Conservation (phyloP, 2,797 vertebrate species). For the Aphelocoma californica region DNA sequence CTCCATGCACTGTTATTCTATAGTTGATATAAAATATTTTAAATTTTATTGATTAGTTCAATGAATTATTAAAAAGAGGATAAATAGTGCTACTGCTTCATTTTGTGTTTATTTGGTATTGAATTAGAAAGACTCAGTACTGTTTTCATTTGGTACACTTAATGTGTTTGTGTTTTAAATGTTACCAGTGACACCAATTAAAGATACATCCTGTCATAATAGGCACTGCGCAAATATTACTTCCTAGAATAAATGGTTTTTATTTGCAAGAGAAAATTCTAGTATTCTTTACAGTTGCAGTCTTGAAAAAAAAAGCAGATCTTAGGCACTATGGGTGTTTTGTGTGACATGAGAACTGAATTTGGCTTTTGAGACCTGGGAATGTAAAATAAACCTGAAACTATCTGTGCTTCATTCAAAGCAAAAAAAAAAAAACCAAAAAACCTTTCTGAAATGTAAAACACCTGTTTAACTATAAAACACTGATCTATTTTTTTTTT, state of each 20-base stretch:
- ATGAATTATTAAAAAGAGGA: neutral
- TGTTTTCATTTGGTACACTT: neutral
- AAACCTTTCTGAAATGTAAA: neutral
- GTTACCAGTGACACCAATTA: constrained; percentile 21
- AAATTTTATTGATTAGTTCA: neutral
- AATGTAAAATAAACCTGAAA: neutral
- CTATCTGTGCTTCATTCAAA: neutral
- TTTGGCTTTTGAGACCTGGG: neutral
- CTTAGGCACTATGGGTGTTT: neutral
- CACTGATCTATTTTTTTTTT: neutral
- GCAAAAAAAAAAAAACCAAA: neutral
- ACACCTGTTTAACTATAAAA: neutral
- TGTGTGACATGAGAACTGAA: neutral
- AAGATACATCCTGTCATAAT: neutral
- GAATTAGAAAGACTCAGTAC: neutral
- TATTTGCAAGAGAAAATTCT: neutral
- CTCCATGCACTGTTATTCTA: neutral
- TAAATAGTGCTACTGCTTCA: neutral
- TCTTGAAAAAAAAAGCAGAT: neutral
- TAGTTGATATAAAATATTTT: neutral
- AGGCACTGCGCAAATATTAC: neutral
- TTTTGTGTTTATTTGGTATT: neutral
- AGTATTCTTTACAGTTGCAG: neutral
- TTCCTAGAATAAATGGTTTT: neutral
- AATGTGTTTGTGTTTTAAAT: constrained; percentile 1